Conservation (phyloP, 2,797 vertebrate species). For the Odontamblyopus rebecca region DNA sequence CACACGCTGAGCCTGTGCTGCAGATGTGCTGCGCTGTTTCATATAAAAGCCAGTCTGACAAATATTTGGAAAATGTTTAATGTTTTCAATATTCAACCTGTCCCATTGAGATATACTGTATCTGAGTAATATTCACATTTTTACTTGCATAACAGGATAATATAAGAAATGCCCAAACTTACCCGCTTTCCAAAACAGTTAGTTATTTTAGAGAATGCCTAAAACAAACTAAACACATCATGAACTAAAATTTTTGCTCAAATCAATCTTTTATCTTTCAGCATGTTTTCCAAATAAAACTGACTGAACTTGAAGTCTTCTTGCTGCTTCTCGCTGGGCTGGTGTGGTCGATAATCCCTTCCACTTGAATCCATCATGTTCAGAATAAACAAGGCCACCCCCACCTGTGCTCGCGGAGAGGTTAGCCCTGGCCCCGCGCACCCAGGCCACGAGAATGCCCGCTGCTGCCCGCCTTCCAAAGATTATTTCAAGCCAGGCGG, state of each 20-base stretch:
- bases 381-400: slow-evolving; percentile 68
- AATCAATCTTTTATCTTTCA: neutral
- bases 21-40: neutral
- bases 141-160: neutral
- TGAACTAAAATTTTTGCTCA: neutral
- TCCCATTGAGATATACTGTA: neutral
- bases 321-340: slow-evolving; percentile 32
- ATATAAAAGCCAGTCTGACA: slow-evolving; percentile 1
- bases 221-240: neutral
- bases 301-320: slow-evolving; percentile 21
- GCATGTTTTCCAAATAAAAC: slow-evolving; percentile 12
- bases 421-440: slow-evolving; percentile 66
- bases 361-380: slow-evolving; percentile 63
- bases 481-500: slow-evolving; percentile 70
- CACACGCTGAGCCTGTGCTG: slow-evolving; percentile 3
- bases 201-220: neutral
- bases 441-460: slow-evolving; percentile 52
- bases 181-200: neutral
- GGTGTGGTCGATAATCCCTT: slow-evolving; percentile 49
- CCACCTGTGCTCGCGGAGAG: slow-evolving; percentile 59
- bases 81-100: neutral
- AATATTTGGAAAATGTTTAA: slow-evolving; percentile 1
- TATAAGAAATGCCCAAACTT: neutral
- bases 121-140: neutral
- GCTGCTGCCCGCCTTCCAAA: slow-evolving; percentile 61